Evolutionary conservation across 2,888 invertebrate species (phyloP).

Genomic region (Sussaba pulchella): DNA sequence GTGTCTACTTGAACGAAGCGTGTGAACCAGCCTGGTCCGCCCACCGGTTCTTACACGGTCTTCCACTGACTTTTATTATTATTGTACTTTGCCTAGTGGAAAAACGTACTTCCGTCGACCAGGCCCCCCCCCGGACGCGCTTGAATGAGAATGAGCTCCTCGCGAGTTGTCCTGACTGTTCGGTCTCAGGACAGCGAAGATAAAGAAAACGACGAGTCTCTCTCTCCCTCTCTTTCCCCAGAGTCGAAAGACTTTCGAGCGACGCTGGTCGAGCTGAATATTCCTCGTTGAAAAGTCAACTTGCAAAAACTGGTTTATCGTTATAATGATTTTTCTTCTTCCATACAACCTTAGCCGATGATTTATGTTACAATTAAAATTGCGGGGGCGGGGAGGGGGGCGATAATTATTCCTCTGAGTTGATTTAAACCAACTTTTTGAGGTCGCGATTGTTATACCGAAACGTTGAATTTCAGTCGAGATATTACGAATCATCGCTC

Average conservation of each 20-base stretch:
- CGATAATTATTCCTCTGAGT: too few species aligned
- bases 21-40: background rate
- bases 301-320: constrained; percentile 57
- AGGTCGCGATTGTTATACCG: too few species aligned
- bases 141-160: constrained; percentile 58
- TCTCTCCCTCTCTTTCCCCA: too few species aligned
- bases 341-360: background rate
- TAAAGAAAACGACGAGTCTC: constrained; percentile 20
- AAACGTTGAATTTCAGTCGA: background rate
- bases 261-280: too few species aligned
- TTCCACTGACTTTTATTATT: constrained; percentile 31
- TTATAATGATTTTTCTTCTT: too few species aligned
- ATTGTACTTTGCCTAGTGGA: constrained; percentile 44
- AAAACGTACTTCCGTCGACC: constrained; percentile 62
- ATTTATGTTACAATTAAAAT: too few species aligned
- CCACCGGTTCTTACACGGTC: background rate
- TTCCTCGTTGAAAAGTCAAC: constrained; percentile 32
- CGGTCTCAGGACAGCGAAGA: constrained; percentile 1
- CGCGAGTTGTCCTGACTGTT: background rate
- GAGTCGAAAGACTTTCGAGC: background rate
- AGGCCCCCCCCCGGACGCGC: constrained; percentile 35
- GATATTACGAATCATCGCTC: constrained; percentile 3
- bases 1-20: background rate
- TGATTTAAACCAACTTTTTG: too few species aligned
- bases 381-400: too few species aligned